Evolutionary conservation across 2,888 invertebrate genomes (phyloP).

Genomic region (Danaus chrysippus): DNA sequence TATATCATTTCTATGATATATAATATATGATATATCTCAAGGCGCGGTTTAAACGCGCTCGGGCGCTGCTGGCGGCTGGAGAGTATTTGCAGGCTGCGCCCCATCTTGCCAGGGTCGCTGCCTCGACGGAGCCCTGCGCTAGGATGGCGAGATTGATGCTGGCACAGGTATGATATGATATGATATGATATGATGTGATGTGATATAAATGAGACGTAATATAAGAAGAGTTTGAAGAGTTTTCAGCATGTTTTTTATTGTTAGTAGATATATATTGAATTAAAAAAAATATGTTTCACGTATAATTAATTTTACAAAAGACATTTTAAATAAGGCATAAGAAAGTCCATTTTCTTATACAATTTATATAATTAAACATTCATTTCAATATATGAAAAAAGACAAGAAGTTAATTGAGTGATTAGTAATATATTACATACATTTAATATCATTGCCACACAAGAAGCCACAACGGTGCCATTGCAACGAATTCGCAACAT

Average conservation of each 20-base stretch:
- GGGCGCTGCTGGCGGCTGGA: constrained; percentile 39
- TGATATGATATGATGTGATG: no score
- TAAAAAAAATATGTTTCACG: neutral
- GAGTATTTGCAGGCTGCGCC: constrained; percentile 46
- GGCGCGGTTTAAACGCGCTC: constrained; percentile 44
- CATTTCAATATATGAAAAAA: no score
- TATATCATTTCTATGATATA: neutral
- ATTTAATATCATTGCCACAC: no score
- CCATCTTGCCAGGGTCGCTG: constrained; percentile 52
- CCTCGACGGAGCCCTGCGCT: constrained; percentile 34
- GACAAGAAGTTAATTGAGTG: no score
- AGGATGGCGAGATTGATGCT: constrained; percentile 39
- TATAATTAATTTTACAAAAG: neutral
- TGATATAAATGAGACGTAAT: no score
- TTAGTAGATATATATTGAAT: no score
- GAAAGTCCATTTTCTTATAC: neutral
- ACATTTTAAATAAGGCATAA: neutral
- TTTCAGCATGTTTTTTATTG: no score
- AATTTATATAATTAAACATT: neutral
- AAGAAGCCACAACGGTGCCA: no score
- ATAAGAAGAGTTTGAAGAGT: no score
- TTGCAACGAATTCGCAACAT: no score
- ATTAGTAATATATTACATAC: no score
- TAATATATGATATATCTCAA: constrained; percentile 24
- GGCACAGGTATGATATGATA: constrained; percentile 29